Evolutionary conservation across 2,113 vertebrate genomes (phyloP), one percentile per base, ranked within the genome.

Genomic region (Garra rufa): DNA sequence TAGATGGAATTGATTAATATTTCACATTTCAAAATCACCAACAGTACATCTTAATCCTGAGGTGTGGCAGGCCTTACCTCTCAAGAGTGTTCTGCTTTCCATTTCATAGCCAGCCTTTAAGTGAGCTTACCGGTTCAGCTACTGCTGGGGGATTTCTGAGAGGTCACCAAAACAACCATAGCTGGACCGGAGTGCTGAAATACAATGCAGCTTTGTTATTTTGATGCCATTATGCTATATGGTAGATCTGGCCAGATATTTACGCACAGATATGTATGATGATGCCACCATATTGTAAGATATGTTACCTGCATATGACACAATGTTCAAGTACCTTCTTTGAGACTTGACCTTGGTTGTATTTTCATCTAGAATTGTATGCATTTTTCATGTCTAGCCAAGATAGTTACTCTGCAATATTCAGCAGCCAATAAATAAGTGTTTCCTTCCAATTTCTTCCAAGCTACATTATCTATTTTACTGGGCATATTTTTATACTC

Each of bases 1-100:
- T 65, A 80, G 77, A 80, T 80, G 2, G 59, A 65, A 80, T 48
- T 65, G 59, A 80, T 80, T 80, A 48, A 65, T 80, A 80, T 80
- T 65, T 80, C 59, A 80, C 77, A 80, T 80, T 63, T 63, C 59
- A 65, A 65, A 80, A 80, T 80, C 21, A 65, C 77, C 57, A 65
- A 46, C n/a, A 61, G 52, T 44, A 76, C 28, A 41, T 77, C 55
- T 76, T 78, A 65, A 80, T 65, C 59, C 59, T 9, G 24, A 28
- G 41, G n/a, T 63, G 57, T 61, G 11, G 15, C 43, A 80, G 38
- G 34, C 59, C 59, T 57, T 78, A 78, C 55, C 44, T 50, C 59
- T 65, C 59, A n/a, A 30, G 77, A 80, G 77, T 41, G 65, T 80
- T 30, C 24, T 79, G 57, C 13, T 79, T 76, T 76, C 50, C 48